Evolutionary conservation across 1,140 invertebrate species (phyloP).

Genomic region (Brachionus rubens): DNA sequence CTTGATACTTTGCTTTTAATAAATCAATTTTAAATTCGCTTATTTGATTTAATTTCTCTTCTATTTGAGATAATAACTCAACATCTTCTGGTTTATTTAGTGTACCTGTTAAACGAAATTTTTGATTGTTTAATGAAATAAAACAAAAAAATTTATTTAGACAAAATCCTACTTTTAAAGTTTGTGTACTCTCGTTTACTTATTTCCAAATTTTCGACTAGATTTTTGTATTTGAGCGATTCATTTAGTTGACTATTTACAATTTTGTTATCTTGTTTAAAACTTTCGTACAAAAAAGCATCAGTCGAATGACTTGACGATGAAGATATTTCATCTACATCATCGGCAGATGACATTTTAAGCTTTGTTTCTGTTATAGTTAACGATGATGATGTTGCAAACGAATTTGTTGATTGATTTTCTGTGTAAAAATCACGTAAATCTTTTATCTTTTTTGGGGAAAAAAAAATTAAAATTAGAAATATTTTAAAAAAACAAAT

Average conservation of each 20-base stretch:
- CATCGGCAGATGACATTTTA: conserved; percentile 16
- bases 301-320: conserved; percentile 12
- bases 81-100: neutral
- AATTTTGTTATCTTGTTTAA: neutral
- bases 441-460: neutral
- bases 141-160: too few species aligned
- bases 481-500: neutral
- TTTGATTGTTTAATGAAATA: too few species aligned
- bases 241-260: neutral
- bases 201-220: conserved; percentile 28
- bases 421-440: neutral
- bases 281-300: neutral
- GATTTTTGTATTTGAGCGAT: neutral
- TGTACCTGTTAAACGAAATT: neutral
- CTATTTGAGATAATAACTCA: conserved; percentile 5
- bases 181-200: neutral
- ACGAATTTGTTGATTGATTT: neutral
- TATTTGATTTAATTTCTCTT: conserved; percentile 33
- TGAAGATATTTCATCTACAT: conserved; percentile 9
- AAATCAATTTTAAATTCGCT: conserved; percentile 12
- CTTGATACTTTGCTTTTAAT: conserved; percentile 38
- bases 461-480: neutral
- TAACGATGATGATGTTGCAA: too few species aligned
- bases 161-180: conserved; percentile 8
- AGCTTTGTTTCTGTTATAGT: neutral